These are phyloP conservation scores for Phrynocephalus forsythii DNA, from an alignment of 2,797 vertebrate species.

Conservation along the genomic window DNA sequence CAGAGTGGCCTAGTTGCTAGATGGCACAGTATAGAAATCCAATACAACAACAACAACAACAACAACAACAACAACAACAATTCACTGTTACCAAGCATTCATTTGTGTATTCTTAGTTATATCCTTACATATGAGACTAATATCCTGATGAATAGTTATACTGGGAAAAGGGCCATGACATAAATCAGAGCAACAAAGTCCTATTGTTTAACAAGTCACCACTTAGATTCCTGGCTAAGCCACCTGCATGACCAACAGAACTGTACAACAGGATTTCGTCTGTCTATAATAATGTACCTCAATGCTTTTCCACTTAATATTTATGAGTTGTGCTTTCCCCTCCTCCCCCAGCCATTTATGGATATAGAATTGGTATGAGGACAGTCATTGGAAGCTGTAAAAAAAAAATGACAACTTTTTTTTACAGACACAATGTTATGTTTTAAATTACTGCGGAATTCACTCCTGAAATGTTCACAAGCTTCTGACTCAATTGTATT, in stretches of 20 bases:
- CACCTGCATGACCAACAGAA: no score
- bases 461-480: neutral
- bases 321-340: neutral
- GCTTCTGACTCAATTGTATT: neutral
- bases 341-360: neutral
- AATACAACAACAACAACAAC: no score
- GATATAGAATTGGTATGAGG: neutral
- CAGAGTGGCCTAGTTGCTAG: neutral
- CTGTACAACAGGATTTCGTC: no score
- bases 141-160: no score
- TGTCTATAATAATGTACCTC: no score
- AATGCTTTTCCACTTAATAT: neutral
- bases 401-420: neutral
- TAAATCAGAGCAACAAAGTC: no score
- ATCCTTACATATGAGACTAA: neutral
- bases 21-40: neutral
- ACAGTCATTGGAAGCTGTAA: no score
- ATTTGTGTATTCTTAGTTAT: neutral
- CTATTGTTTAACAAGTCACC: no score
- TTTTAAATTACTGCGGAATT: neutral
- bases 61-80: no score
- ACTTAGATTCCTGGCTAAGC: no score
- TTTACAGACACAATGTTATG: neutral
- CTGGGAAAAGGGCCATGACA: no score
- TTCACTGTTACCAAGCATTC: neutral